phyloP scores from a whole-genome alignment of 1,140 invertebrate species.

The Drosophila asahinai region DNA sequence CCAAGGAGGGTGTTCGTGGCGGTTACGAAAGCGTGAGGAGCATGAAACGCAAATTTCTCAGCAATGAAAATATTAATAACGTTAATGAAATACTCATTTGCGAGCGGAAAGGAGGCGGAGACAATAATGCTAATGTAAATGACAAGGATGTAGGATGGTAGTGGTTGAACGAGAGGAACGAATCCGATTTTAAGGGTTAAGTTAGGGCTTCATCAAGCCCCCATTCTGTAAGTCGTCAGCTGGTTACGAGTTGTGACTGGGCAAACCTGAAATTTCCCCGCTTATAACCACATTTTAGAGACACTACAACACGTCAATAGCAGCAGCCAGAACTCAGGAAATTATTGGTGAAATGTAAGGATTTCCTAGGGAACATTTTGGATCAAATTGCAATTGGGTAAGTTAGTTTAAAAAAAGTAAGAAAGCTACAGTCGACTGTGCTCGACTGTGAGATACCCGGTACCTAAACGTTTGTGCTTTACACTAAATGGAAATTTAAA shows the following conservation, averaged over 20 bases:
- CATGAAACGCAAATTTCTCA: constrained; percentile 60
- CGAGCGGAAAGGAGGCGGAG: constrained; percentile 19
- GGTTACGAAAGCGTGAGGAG: constrained; percentile 6
- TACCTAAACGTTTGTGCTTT: no score
- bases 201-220: not conserved
- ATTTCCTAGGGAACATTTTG: no score
- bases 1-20: constrained; percentile 1
- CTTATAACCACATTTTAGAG: not conserved
- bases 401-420: no score
- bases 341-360: no score
- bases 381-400: no score
- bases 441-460: no score
- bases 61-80: constrained; percentile 77
- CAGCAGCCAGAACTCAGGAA: no score
- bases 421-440: no score
- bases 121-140: constrained; percentile 72
- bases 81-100: constrained; percentile 77
- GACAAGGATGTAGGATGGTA: constrained; percentile 28
- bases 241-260: not conserved
- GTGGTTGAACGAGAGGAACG: not conserved
- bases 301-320: no score
- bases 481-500: no score
- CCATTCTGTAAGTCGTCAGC: not conserved
- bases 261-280: not conserved
- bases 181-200: not conserved